These are phyloP conservation scores for Lacanobia oleracea DNA, from an alignment of 2,888 invertebrate species.

Conservation along the genomic window DNA sequence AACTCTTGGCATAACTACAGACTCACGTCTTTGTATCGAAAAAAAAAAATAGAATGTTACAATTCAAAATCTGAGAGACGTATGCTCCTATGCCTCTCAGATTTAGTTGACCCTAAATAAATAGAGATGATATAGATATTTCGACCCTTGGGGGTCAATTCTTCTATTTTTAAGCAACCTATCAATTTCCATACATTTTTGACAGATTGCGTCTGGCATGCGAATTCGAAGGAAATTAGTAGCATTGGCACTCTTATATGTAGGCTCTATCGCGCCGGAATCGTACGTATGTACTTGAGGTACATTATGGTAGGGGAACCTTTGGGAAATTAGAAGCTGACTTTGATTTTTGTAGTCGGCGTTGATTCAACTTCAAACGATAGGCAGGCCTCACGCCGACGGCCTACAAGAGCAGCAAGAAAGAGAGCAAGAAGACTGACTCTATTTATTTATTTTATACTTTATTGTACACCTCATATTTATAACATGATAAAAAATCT, in stretches of 20 bases:
- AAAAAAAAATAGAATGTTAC: too few species aligned
- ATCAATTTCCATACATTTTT: too few species aligned
- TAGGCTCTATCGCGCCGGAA: neutral
- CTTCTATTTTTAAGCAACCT: too few species aligned
- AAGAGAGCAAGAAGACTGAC: too few species aligned
- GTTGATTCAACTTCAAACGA: neutral
- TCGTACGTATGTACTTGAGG: too few species aligned
- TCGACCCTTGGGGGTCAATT: too few species aligned
- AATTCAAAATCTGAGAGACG: too few species aligned
- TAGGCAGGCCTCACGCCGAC: neutral
- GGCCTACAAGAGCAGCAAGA: neutral
- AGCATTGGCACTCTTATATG: neutral
- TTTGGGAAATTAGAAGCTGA: slow-evolving; percentile 2
- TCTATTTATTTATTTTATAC: too few species aligned
- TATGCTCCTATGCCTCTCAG: neutral
- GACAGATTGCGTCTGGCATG: too few species aligned
- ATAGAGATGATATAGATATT: neutral
- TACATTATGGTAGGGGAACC: neutral
- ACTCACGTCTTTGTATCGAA: neutral
- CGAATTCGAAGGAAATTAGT: too few species aligned
- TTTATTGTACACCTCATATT: too few species aligned
- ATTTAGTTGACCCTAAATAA: neutral
- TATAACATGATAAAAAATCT: too few species aligned
- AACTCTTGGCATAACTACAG: neutral
- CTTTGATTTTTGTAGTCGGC: slow-evolving; percentile 9